Evolutionary conservation across 2,888 invertebrate genomes (phyloP).

Genomic region (Prosopocoilus inquinatus): DNA sequence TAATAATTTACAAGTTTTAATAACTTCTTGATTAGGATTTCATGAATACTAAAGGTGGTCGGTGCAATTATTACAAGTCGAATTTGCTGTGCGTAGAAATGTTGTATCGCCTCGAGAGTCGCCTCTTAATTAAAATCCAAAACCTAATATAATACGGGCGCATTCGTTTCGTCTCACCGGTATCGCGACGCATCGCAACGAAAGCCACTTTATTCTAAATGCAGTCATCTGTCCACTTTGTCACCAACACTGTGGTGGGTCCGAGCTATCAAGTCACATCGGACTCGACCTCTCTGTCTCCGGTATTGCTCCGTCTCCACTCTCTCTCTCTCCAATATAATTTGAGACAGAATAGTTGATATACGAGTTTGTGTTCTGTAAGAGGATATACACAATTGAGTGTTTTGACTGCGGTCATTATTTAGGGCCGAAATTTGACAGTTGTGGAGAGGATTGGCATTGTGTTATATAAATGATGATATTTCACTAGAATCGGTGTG

Average conservation of each 20-base stretch:
- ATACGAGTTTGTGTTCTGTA: slow-evolving; percentile 19
- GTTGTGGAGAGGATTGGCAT: slow-evolving; percentile 41
- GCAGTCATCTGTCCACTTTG: slow-evolving; percentile 50
- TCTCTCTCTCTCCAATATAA: slow-evolving; percentile 13
- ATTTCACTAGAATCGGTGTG: slow-evolving; percentile 9
- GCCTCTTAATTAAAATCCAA: no score
- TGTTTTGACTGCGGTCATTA: slow-evolving; percentile 47
- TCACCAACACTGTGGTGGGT: slow-evolving; percentile 50
- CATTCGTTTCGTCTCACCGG: neutral
- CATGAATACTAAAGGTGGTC: no score
- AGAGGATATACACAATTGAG: slow-evolving; percentile 34
- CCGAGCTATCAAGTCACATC: slow-evolving; percentile 37
- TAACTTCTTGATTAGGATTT: no score
- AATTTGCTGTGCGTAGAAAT: no score
- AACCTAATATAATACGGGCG: neutral
- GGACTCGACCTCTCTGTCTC: slow-evolving; percentile 29
- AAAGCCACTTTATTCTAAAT: slow-evolving; percentile 34
- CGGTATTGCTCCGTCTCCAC: slow-evolving; percentile 13
- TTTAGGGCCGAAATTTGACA: slow-evolving; percentile 42
- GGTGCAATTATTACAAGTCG: no score
- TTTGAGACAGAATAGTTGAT: slow-evolving; percentile 21
- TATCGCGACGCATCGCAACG: slow-evolving; percentile 1
- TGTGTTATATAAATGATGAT: slow-evolving; percentile 26
- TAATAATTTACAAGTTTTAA: no score
- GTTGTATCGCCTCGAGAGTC: no score